Conservation (phyloP, 2,113 vertebrate species). For the Mormyrus lacerda region DNA sequence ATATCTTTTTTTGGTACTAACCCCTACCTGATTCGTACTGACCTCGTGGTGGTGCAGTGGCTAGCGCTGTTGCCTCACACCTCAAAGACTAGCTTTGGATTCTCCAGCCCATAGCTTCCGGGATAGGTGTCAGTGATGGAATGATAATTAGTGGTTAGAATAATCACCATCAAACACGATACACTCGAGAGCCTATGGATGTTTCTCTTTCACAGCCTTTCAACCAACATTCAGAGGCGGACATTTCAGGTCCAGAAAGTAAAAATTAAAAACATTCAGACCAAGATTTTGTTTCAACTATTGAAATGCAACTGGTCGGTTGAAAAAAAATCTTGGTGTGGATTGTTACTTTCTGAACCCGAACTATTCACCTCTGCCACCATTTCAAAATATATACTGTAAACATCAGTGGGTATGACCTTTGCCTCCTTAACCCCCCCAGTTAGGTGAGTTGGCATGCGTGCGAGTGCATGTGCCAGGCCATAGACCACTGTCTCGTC, state of each 20-base stretch:
- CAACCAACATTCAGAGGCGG: background rate
- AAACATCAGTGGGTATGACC: background rate
- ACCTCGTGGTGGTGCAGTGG: background rate
- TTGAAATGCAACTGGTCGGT: too few relatives aligned
- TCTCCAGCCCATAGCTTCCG: background rate
- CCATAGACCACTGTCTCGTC: background rate
- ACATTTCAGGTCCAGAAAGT: too few relatives aligned
- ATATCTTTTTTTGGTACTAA: background rate
- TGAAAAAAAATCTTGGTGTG: too few relatives aligned
- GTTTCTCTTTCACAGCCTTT: background rate
- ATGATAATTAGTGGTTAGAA: background rate
- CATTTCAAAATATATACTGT: background rate
- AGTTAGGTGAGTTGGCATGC: background rate
- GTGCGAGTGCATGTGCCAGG: background rate
- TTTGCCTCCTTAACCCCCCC: background rate
- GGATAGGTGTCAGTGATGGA: background rate
- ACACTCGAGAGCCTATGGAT: background rate
- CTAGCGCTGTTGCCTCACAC: background rate
- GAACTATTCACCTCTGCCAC: too few relatives aligned
- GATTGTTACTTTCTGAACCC: too few relatives aligned
- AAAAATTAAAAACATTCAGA: too few relatives aligned
- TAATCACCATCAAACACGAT: background rate
- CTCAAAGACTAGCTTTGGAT: background rate
- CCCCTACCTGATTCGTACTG: background rate
- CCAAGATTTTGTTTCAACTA: too few relatives aligned